Percentiles rank a stretch among this genome's conserved stretches.
phyloP scores from a whole-genome alignment of 2,113 vertebrate genomes.

The Scytalopus superciliaris region DNA sequence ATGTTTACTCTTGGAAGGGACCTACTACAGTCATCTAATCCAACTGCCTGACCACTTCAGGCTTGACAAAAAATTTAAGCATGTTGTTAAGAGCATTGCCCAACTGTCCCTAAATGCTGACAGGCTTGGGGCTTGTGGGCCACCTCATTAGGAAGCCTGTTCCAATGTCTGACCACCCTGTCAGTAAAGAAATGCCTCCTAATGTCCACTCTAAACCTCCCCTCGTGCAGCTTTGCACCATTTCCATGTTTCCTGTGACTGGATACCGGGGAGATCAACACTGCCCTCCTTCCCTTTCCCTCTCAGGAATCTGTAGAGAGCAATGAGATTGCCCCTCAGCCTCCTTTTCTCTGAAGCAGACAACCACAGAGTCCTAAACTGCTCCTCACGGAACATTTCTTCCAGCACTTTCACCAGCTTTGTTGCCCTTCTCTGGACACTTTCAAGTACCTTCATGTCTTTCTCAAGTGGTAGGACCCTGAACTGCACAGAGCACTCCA shows the following conservation, averaged over 20 bases:
- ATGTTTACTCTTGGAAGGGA: background rate
- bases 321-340: background rate
- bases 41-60: background rate
- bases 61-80: background rate
- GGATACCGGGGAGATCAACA: background rate
- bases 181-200: background rate
- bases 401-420: background rate
- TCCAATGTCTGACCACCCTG: background rate
- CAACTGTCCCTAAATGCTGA: background rate
- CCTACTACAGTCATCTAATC: background rate
- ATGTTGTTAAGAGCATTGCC: background rate
- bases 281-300: background rate
- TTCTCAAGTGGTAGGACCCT: background rate
- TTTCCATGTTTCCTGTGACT: background rate
- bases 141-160: background rate
- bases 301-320: background rate
- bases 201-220: background rate
- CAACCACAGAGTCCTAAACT: background rate
- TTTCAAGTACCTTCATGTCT: background rate
- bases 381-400: background rate
- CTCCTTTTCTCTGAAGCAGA: background rate
- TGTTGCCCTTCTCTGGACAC: background rate
- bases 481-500: background rate
- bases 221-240: background rate
- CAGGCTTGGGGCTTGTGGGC: fast-evolving